These are phyloP conservation scores for Gryllus longicercus DNA, from an alignment of 2,888 invertebrate genomes.

Conservation along the genomic window DNA sequence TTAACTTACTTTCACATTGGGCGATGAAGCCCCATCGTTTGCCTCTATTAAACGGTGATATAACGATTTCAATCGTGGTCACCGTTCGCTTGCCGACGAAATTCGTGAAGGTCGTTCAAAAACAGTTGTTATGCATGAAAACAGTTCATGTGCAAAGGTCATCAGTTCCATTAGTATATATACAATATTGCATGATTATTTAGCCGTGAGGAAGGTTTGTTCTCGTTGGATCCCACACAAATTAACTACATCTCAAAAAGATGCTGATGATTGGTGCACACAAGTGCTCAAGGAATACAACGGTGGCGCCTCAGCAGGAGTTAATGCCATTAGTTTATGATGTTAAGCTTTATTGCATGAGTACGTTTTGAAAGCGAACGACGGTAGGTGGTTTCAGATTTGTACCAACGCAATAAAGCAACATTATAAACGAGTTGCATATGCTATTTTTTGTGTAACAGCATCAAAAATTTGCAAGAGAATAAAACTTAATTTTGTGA, in stretches of 20 bases:
- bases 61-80: slow-evolving; percentile 20
- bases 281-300: not conserved
- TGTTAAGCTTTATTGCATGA: no score
- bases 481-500: no score
- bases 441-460: no score
- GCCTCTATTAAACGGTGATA: not conserved
- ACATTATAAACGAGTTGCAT: no score
- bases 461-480: no score
- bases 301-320: not conserved
- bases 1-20: not conserved
- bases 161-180: not conserved
- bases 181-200: not conserved
- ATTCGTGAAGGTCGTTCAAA: slow-evolving; percentile 36
- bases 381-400: no score
- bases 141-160: slow-evolving; percentile 40
- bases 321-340: no score
- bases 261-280: slow-evolving; percentile 29
- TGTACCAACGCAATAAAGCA: no score
- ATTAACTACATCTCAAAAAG: slow-evolving; percentile 18
- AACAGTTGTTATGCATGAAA: slow-evolving; percentile 39
- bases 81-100: slow-evolving; percentile 28
- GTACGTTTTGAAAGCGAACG: no score
- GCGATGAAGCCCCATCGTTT: not conserved
- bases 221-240: not conserved
- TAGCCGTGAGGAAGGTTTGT: not conserved